These are phyloP conservation scores for Creontiades dilutus DNA, from an alignment of 2,888 invertebrate genomes.

Conservation along the genomic window DNA sequence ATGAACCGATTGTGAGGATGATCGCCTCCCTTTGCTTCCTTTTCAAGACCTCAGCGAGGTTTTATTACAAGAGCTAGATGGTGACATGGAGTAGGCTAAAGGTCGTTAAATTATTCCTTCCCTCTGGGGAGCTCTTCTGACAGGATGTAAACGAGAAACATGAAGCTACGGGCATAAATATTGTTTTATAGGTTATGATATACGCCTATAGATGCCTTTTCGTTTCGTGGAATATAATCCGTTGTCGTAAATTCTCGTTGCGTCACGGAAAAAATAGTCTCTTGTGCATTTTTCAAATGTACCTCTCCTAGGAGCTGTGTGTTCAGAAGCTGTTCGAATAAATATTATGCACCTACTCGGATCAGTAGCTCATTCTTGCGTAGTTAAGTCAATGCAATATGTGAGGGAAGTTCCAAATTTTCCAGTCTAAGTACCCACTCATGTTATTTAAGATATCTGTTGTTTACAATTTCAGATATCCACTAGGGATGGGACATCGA, in stretches of 20 bases:
- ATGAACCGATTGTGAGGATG: conserved; percentile 52
- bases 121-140: conserved; percentile 12
- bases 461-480: too few species aligned
- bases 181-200: conserved; percentile 65
- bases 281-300: conserved; percentile 8
- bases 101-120: conserved; percentile 57
- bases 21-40: conserved; percentile 14
- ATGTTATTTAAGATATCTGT: too few species aligned
- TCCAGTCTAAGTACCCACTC: too few species aligned
- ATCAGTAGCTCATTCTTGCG: too few species aligned
- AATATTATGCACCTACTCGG: too few species aligned
- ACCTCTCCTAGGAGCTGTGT: background rate
- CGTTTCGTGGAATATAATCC: conserved; percentile 64
- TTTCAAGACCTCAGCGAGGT: background rate
- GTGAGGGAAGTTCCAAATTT: too few species aligned
- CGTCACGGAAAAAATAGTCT: conserved; percentile 32
- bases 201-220: conserved; percentile 60
- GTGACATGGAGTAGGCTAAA: conserved; percentile 53
- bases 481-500: too few species aligned
- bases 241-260: conserved; percentile 55
- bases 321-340: background rate
- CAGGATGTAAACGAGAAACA: conserved; percentile 64
- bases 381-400: too few species aligned
- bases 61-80: conserved; percentile 51
- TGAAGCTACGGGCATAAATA: conserved; percentile 60